Conservation (phyloP, 2,113 vertebrate species). For the Galbula dea region DNA sequence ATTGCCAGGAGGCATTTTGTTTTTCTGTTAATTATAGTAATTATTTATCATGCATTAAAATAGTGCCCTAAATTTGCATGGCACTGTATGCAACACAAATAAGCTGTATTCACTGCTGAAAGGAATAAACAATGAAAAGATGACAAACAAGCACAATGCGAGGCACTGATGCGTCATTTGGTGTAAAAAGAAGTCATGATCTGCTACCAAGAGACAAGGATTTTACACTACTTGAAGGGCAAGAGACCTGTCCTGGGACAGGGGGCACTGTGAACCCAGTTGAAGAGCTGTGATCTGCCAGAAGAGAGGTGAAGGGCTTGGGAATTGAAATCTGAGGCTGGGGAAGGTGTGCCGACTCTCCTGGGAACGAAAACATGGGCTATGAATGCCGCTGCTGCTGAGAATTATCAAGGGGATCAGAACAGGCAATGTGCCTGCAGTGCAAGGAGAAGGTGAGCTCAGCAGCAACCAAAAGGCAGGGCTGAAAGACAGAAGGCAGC, state of each 20-base stretch:
- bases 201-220: not conserved
- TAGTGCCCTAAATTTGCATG: conserved; percentile 51
- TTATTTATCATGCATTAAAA: conserved; percentile 59
- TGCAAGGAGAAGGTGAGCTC: not conserved
- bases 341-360: not conserved
- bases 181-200: not conserved
- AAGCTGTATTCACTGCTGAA: not conserved
- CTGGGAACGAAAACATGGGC: not conserved
- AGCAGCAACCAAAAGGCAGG: not conserved
- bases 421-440: not conserved
- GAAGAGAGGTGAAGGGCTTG: not conserved
- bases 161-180: not conserved
- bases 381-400: not conserved
- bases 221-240: not conserved
- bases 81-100: conserved; percentile 12
- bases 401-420: not conserved
- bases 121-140: not conserved
- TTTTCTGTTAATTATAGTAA: conserved; percentile 55
- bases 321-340: not conserved
- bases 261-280: conserved; percentile 33
- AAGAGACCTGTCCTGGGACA: not conserved
- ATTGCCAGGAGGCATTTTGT: conserved; percentile 41
- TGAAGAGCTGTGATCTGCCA: not conserved
- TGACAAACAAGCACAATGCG: not conserved
- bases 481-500: not conserved